Evolutionary conservation across 2,888 invertebrate species (phyloP), one percentile per base, ranked within the genome.

Genomic region (Macrosiphum euphorbiae): DNA sequence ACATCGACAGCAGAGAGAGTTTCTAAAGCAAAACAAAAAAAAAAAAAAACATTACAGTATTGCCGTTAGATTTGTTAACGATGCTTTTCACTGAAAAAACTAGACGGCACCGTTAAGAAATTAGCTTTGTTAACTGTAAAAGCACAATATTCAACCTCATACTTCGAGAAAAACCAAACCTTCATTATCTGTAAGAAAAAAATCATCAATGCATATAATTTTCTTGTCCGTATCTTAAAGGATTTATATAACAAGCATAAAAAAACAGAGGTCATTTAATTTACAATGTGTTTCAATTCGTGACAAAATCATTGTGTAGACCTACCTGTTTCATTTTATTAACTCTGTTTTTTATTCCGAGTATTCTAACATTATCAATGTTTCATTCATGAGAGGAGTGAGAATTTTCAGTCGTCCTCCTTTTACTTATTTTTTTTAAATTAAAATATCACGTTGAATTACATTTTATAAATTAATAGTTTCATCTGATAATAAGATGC

Each of bases 121-220:
- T 86, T 86, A 86, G 85, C 47, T 86, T 86, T 86, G 47, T 86
- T 86, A 86, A 47, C 67, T 67, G 16, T 2, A 67, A 67, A 20
- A 67, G 67, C 67, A 67, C 16, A 67, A 35, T 67, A 67, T 67
- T 35, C n/a, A 67, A 67, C 7, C 35, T 67, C 5, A 67, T 67
- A 35, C n/a, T 67, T 67, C 16, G 67, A 35, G 16, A 35, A 35
- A 67, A 35, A 67, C n/a, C n/a, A 67, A 35, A 67, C n/a, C n/a
- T 67, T 67, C 7, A 67, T 11, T 61, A 13, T 67, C 2, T 67
- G 16, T 1, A 67, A 67, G 24, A 16, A 67, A 67, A n/a, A 67
- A 35, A 7, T 35, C 35, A 2, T 67, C 52, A 52, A 78, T 35
- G 8, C 0, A 8, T 78, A 35, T 35, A 35, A 78, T 78, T 78